Conservation (phyloP, 1,140 invertebrate species). For the Drosophila tani region DNA sequence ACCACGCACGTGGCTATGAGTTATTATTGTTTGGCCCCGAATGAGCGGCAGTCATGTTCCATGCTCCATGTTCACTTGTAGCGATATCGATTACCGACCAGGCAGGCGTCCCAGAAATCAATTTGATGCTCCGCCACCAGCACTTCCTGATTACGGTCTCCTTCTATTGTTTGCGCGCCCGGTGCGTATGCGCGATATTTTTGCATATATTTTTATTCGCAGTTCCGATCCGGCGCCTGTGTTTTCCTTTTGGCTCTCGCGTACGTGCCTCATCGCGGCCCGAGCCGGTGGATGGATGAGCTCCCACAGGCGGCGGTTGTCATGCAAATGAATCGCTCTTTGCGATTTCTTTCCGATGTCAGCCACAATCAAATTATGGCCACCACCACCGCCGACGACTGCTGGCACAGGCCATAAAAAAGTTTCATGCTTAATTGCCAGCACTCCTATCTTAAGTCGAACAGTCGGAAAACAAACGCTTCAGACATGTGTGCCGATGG, state of each 20-base stretch:
- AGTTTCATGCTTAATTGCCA: conserved; percentile 67
- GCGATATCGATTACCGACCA: conserved; percentile 59
- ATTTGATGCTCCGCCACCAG: conserved; percentile 74
- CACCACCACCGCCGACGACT: conserved; percentile 14
- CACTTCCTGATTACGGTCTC: conserved; percentile 74
- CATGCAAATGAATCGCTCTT: conserved; percentile 69
- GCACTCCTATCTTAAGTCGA: conserved; percentile 29
- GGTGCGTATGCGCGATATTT: conserved; percentile 61
- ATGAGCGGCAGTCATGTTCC: conserved; percentile 53
- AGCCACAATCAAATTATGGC: conserved; percentile 65
- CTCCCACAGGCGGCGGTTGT: conserved; percentile 43
- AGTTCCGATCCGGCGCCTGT: conserved; percentile 25
- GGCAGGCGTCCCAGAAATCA: conserved; percentile 62
- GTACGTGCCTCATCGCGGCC: conserved; percentile 49
- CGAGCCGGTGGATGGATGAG: conserved; percentile 49
- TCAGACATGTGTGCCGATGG: conserved; percentile 68
- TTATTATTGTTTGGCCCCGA: conserved; percentile 76
- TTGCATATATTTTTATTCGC: conserved; percentile 43
- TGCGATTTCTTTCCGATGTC: conserved; percentile 37
- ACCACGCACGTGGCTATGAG: conserved; percentile 70
- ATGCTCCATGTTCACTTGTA: conserved; percentile 43
- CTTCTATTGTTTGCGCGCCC: conserved; percentile 52
- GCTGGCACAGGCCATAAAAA: conserved; percentile 59
- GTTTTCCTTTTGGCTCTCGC: conserved; percentile 61
- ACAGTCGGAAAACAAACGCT: conserved; percentile 23